These are phyloP conservation scores for Anolis apletophallus DNA, from an alignment of 2,797 vertebrate genomes.

Conservation along the genomic window DNA sequence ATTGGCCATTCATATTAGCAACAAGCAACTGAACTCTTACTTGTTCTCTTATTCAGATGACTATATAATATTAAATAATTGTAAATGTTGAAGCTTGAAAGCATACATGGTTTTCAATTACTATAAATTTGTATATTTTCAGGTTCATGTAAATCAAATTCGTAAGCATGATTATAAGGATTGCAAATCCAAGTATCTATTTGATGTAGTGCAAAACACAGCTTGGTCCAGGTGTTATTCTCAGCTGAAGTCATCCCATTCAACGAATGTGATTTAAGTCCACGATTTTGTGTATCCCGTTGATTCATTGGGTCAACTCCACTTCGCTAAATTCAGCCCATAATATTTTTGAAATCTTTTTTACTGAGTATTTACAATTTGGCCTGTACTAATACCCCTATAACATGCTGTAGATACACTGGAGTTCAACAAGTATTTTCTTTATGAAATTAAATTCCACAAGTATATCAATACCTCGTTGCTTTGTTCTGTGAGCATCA, in stretches of 20 bases:
- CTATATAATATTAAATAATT: not conserved
- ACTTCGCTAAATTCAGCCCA: not conserved
- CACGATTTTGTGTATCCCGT: no score
- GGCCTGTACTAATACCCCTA: no score
- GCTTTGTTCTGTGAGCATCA: not conserved
- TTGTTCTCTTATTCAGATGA: not conserved
- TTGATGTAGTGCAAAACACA: not conserved
- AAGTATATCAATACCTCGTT: not conserved
- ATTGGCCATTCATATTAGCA: not conserved
- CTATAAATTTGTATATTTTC: not conserved
- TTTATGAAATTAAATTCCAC: not conserved
- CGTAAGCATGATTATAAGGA: not conserved
- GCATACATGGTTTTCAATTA: not conserved
- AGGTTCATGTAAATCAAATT: not conserved
- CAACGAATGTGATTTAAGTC: no score
- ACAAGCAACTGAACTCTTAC: not conserved
- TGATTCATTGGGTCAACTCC: no score
- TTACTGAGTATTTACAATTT: not conserved
- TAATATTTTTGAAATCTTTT: not conserved
- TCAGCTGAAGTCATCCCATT: no score
- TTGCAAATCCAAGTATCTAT: not conserved
- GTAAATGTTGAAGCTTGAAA: not conserved
- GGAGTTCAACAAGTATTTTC: not conserved
- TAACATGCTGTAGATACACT: not conserved
- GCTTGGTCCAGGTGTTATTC: no score